Conservation (phyloP, 2,888 invertebrate genomes). For the Meteorus cinctellus region DNA sequence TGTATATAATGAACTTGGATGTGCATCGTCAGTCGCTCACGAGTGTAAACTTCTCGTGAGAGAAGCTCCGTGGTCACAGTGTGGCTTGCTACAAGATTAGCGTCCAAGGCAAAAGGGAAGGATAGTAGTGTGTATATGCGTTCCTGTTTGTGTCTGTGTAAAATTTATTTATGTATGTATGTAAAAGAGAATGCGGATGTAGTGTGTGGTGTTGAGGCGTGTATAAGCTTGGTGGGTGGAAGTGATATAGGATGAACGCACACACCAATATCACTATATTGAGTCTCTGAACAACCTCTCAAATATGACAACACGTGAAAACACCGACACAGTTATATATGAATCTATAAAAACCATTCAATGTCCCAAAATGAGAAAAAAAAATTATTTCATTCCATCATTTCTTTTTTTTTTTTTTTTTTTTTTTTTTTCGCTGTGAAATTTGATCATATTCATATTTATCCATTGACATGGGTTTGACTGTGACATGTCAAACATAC, state of each 20-base stretch:
- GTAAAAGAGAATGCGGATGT: slow-evolving; percentile 5
- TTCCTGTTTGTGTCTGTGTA: neutral
- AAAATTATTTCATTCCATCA: neutral
- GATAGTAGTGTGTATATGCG: neutral
- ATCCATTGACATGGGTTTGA: slow-evolving; percentile 12
- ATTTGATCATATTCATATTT: slow-evolving; percentile 3
- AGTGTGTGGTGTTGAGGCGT: slow-evolving; percentile 17
- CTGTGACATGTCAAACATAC: neutral
- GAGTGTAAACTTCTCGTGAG: slow-evolving; percentile 43
- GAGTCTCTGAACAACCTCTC: neutral
- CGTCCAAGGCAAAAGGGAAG: slow-evolving; percentile 35
- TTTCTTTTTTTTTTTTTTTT: neutral
- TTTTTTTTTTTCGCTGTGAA: neutral
- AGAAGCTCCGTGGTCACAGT: slow-evolving; percentile 33
- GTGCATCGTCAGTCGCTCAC: slow-evolving; percentile 38
- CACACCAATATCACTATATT: neutral
- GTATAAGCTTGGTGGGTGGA: slow-evolving; percentile 12
- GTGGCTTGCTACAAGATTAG: slow-evolving; percentile 50
- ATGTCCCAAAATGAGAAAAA: too few relatives aligned
- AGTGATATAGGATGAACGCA: slow-evolving; percentile 6
- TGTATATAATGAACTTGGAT: slow-evolving; percentile 30
- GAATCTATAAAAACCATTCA: neutral
- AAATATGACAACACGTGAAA: neutral
- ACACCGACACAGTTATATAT: neutral
- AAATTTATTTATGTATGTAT: neutral